phyloP scores from a whole-genome alignment of 2,888 invertebrate genomes.

The Brachyopa scutellaris region DNA sequence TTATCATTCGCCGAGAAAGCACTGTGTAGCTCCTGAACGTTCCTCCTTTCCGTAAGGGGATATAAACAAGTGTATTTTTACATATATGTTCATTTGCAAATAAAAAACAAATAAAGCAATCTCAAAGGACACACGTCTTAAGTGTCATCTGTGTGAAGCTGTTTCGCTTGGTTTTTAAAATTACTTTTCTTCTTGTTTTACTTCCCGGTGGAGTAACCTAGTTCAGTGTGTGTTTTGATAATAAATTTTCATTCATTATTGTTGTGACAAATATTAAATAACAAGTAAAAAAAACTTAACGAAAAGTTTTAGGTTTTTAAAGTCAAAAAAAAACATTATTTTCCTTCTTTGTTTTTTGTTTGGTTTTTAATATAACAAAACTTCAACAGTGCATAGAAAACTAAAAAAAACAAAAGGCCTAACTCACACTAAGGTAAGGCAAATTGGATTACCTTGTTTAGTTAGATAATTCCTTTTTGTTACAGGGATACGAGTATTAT shows the following conservation, averaged over 20 bases:
- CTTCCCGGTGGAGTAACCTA: constrained; percentile 6
- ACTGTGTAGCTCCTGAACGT: constrained; percentile 30
- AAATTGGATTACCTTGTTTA: constrained; percentile 70
- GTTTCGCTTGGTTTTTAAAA: constrained; percentile 1
- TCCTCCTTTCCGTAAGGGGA: constrained; percentile 43
- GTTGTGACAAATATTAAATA: constrained; percentile 1
- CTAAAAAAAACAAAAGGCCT: not conserved
- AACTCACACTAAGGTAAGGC: constrained; percentile 62
- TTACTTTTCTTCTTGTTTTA: constrained; percentile 12
- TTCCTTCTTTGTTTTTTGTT: constrained; percentile 31
- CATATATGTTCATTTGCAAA: constrained; percentile 1
- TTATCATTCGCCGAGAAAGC: constrained; percentile 74
- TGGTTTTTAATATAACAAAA: constrained; percentile 35
- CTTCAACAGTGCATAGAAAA: constrained; percentile 13
- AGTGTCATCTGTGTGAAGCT: constrained; percentile 44
- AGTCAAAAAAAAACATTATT: constrained; percentile 12
- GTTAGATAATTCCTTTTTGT: constrained; percentile 52
- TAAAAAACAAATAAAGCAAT: not conserved
- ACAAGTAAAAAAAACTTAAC: not conserved
- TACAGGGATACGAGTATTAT: constrained; percentile 51
- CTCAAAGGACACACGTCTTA: constrained; percentile 35
- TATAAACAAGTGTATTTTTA: too few relatives aligned
- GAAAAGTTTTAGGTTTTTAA: constrained; percentile 6
- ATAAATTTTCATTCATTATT: constrained; percentile 17
- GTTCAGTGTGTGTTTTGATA: not conserved